Evolutionary conservation across 2,113 vertebrate genomes (phyloP).

Genomic region (Mastomys coucha): DNA sequence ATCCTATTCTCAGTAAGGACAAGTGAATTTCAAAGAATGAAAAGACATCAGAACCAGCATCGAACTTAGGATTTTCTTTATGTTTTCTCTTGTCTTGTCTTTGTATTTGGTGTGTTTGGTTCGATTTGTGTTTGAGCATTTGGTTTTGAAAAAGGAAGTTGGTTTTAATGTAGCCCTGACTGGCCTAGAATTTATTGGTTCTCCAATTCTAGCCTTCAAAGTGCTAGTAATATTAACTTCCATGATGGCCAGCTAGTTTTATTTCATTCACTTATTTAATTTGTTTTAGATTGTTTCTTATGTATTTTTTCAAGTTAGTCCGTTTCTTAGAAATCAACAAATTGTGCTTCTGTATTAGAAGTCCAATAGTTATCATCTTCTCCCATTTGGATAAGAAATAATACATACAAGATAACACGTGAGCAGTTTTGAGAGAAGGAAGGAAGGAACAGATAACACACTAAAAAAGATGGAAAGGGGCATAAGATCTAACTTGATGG

Average conservation of each 20-base stretch:
- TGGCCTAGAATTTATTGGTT: neutral
- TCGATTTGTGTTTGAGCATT: neutral
- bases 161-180: neutral
- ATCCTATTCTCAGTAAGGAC: neutral
- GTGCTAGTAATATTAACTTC: neutral
- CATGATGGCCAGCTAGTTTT: neutral
- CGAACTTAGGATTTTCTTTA: neutral
- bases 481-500: neutral
- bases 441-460: neutral
- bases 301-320: neutral
- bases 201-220: neutral
- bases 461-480: neutral
- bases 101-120: neutral
- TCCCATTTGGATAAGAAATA: neutral
- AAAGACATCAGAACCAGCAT: neutral
- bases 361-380: neutral
- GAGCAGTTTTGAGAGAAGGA: neutral
- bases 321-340: neutral
- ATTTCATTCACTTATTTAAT: neutral
- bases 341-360: neutral
- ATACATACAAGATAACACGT: neutral
- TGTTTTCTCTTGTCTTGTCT: neutral
- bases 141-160: neutral
- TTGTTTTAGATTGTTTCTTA: neutral
- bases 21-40: neutral